These are phyloP conservation scores for Cyclura pinguis DNA, from an alignment of 2,797 vertebrate species.

Conservation along the genomic window DNA sequence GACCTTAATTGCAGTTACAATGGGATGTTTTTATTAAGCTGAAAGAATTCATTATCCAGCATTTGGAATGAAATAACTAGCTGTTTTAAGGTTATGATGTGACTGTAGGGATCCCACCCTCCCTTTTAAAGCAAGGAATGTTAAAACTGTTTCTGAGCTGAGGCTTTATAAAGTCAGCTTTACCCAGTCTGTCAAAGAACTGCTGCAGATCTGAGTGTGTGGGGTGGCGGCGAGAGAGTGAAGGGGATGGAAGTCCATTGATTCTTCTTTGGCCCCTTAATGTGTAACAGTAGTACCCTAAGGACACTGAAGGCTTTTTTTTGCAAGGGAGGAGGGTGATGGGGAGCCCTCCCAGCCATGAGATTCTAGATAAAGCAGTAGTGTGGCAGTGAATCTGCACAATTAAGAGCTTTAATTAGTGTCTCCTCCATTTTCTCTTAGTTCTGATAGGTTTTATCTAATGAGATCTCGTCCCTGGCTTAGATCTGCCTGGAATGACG, in stretches of 20 bases:
- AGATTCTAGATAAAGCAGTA: conserved; percentile 93
- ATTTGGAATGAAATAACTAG: conserved; percentile 64
- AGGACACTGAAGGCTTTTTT: conserved; percentile 75
- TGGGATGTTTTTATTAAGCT: not conserved
- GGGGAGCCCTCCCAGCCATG: conserved; percentile 85
- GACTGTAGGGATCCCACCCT: conserved; percentile 43
- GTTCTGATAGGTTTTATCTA: conserved; percentile 99
- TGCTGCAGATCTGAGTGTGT: conserved; percentile 33
- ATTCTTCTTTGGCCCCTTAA: conserved; percentile 23
- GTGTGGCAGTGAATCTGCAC: conserved; percentile 96
- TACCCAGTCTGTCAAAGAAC: conserved; percentile 54
- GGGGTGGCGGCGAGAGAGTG: not conserved
- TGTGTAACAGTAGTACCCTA: conserved; percentile 75
- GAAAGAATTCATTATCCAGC: conserved; percentile 18
- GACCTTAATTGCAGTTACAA: not conserved
- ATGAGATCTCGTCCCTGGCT: conserved; percentile 99
- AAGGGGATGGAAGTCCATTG: conserved; percentile 68
- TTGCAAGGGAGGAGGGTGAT: conserved; percentile 78
- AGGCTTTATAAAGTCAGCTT: conserved; percentile 60
- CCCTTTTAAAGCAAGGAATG: conserved; percentile 56
- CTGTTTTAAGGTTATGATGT: conserved; percentile 25
- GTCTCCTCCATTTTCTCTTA: conserved; percentile 98
- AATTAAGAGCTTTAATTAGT: conserved; percentile 99
- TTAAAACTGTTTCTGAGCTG: conserved; percentile 52
- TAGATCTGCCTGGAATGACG: conserved; percentile 97